These are phyloP conservation scores for Neuroscelio doddi DNA, from an alignment of 2,888 invertebrate species.

Conservation along the genomic window DNA sequence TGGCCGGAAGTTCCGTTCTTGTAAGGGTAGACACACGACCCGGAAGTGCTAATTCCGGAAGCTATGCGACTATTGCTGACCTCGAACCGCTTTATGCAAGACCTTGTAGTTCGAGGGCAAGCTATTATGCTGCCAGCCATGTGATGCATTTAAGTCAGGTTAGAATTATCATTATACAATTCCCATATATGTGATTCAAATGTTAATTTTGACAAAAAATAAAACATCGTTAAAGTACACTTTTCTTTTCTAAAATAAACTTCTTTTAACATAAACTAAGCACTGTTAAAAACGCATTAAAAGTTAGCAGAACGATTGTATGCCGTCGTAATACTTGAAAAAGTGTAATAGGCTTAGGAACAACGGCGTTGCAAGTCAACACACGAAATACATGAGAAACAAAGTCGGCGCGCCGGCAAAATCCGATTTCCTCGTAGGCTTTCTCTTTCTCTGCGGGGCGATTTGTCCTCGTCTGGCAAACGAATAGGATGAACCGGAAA, in stretches of 20 bases:
- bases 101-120: constrained; percentile 77
- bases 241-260: no score
- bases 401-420: constrained; percentile 35
- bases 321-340: no score
- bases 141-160: constrained; percentile 83
- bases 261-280: no score
- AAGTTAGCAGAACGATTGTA: no score
- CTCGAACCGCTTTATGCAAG: constrained; percentile 75
- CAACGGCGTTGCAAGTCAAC: no score
- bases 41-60: constrained; percentile 84
- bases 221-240: no score
- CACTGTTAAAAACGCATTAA: no score
- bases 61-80: constrained; percentile 88
- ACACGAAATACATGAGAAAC: constrained; percentile 1
- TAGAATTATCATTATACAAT: constrained; percentile 61
- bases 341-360: no score
- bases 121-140: constrained; percentile 87
- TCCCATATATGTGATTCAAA: no score
- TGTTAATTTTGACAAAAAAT: no score
- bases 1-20: constrained; percentile 82
- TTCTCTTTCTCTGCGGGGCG: constrained; percentile 21
- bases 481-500: constrained; percentile 50
- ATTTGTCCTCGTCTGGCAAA: constrained; percentile 31
- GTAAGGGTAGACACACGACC: constrained; percentile 84
- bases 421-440: constrained; percentile 58